Evolutionary conservation across 2,888 invertebrate species (phyloP).

Genomic region (Bursaphelenchus okinawaensis): DNA sequence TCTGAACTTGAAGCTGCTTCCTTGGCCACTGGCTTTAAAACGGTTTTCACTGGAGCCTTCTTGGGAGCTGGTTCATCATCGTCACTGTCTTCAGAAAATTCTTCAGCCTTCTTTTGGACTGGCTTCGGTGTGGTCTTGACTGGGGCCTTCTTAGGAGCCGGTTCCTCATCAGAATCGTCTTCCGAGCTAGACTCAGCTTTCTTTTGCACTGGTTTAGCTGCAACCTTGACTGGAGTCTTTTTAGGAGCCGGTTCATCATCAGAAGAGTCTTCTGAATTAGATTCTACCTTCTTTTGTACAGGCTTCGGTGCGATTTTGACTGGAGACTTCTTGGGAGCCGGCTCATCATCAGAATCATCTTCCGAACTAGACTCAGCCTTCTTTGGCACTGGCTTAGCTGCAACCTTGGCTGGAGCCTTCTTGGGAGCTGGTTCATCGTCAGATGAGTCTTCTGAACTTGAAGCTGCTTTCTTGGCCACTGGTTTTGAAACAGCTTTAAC

Average conservation of each 20-base stretch:
- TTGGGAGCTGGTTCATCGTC: constrained; percentile 25
- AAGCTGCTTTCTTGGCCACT: constrained; percentile 13
- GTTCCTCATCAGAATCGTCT: constrained; percentile 20
- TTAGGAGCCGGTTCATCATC: constrained; percentile 11
- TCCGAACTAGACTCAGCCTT: constrained; percentile 20
- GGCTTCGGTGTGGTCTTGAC: constrained; percentile 7
- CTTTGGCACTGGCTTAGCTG: constrained; percentile 19
- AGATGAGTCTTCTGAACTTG: constrained; percentile 10
- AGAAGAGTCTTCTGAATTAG: background rate
- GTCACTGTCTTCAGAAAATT: constrained; percentile 11
- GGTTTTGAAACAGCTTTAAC: constrained; percentile 15
- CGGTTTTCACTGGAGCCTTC: constrained; percentile 1
- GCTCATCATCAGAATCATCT: background rate
- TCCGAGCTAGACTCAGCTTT: background rate
- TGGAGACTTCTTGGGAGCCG: background rate
- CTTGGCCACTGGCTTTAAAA: background rate
- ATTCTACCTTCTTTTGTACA: background rate
- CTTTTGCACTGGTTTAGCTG: background rate
- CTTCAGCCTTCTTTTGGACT: constrained; percentile 19
- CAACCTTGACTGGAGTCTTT: background rate
- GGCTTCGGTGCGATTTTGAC: background rate
- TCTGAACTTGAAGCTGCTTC: background rate
- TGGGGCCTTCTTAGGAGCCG: constrained; percentile 19
- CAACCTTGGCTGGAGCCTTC: constrained; percentile 20
- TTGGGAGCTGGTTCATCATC: constrained; percentile 14